Evolutionary conservation across 2,888 invertebrate species (phyloP).

Genomic region (Eurytoma adleriae): DNA sequence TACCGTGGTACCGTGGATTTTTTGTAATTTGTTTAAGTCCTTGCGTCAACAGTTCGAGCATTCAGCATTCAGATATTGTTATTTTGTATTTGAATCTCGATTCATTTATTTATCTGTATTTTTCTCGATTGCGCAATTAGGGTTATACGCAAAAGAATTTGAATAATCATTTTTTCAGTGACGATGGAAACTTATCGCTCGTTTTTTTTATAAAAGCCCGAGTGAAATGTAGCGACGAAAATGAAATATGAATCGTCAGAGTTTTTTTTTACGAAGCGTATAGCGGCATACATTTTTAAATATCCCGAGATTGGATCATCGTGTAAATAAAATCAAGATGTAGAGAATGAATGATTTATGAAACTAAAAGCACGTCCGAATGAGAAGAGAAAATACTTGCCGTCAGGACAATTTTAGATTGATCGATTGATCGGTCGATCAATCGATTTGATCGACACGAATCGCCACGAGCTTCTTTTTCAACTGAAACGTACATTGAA

Average conservation of each 20-base stretch:
- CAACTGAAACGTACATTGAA: conserved; percentile 27
- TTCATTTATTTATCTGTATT: too few species aligned
- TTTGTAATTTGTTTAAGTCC: not conserved
- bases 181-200: not conserved
- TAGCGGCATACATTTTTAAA: conserved; percentile 51
- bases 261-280: conserved; percentile 23
- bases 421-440: conserved; percentile 57
- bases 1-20: not conserved
- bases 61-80: too few species aligned
- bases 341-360: conserved; percentile 55
- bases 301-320: conserved; percentile 40
- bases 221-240: conserved; percentile 29
- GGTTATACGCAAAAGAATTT: not conserved
- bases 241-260: conserved; percentile 40
- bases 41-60: too few species aligned
- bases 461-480: conserved; percentile 50
- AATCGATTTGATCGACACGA: conserved; percentile 54
- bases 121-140: too few species aligned
- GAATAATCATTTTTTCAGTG: not conserved
- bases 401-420: conserved; percentile 53
- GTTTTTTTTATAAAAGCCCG: not conserved
- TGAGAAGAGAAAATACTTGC: conserved; percentile 49
- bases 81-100: too few species aligned
- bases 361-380: conserved; percentile 45
- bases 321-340: conserved; percentile 54